Percentiles rank a stretch among this genome's conserved stretches.
Evolutionary conservation across 2,888 invertebrate species (phyloP).

Genomic region (Pandemis corylana): DNA sequence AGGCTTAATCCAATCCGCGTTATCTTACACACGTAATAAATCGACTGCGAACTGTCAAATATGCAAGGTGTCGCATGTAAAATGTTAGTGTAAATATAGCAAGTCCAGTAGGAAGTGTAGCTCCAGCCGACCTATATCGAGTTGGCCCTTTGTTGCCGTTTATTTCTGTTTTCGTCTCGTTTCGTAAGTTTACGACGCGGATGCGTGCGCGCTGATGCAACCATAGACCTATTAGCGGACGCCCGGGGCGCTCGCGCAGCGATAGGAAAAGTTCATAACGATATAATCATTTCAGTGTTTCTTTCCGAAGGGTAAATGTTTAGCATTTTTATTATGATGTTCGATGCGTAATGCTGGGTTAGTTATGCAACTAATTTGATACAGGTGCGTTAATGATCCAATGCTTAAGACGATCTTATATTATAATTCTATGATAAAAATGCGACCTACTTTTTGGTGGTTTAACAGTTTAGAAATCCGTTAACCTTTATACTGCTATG

Average conservation of each 20-base stretch:
- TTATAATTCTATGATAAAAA: neutral
- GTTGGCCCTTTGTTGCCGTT: constrained; percentile 76
- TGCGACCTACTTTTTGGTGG: neutral
- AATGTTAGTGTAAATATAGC: constrained; percentile 66
- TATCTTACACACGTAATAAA: neutral
- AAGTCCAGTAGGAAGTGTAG: constrained; percentile 71
- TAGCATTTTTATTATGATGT: constrained; percentile 54
- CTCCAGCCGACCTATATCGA: constrained; percentile 72
- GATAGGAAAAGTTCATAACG: constrained; percentile 51
- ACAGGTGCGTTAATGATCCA: constrained; percentile 12
- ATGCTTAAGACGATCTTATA: neutral
- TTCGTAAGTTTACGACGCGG: constrained; percentile 70
- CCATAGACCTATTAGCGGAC: constrained; percentile 71
- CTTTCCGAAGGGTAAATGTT: constrained; percentile 49
- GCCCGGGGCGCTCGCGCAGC: constrained; percentile 61
- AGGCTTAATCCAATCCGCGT: neutral
- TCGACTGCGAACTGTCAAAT: constrained; percentile 9
- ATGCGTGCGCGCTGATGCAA: constrained; percentile 77
- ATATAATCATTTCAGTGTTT: constrained; percentile 44
- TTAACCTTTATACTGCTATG: neutral
- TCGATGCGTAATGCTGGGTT: constrained; percentile 18
- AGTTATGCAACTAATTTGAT: constrained; percentile 22
- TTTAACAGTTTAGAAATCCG: neutral
- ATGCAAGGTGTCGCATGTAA: constrained; percentile 28
- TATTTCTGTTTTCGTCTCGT: constrained; percentile 81